Percentiles rank a stretch among this genome's conserved stretches.
Evolutionary conservation across 1,140 invertebrate genomes (phyloP).

Genomic region (Pogonognathellus flavescens): DNA sequence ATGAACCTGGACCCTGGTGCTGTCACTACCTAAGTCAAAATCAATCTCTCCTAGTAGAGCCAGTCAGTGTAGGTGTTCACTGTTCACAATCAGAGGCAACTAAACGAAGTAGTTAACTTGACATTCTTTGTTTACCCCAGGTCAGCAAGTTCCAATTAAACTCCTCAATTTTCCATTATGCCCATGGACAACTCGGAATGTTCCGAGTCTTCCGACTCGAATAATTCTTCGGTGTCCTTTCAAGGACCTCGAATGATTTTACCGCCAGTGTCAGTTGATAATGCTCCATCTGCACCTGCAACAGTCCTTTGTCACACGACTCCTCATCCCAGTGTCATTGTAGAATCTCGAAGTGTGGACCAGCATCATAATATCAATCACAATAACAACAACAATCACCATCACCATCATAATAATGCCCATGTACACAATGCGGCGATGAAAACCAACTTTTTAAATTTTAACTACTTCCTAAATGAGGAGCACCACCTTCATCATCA

Average conservation of each 20-base stretch:
- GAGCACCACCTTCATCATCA: conserved; percentile 17
- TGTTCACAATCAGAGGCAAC: too few relatives aligned
- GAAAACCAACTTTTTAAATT: conserved; percentile 24
- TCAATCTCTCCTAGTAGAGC: too few relatives aligned
- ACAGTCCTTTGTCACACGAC: conserved; percentile 22
- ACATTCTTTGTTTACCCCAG: neutral
- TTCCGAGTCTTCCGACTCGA: conserved; percentile 55
- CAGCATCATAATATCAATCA: neutral
- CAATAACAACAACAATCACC: conserved; percentile 27
- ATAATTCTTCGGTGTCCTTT: conserved; percentile 52
- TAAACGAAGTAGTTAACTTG: too few relatives aligned
- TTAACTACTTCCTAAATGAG: conserved; percentile 24
- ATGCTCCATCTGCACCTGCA: conserved; percentile 22
- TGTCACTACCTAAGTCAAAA: too few relatives aligned
- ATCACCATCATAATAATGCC: conserved; percentile 47
- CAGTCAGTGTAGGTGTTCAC: too few relatives aligned
- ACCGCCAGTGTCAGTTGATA: neutral
- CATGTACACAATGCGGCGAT: conserved; percentile 5
- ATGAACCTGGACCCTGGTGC: too few relatives aligned
- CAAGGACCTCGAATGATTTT: neutral
- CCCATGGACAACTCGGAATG: conserved; percentile 55
- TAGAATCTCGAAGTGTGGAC: conserved; percentile 45
- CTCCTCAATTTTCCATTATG: conserved; percentile 7
- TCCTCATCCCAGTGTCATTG: conserved; percentile 61
- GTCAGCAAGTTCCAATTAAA: neutral